Evolutionary conservation across 1,140 invertebrate genomes (phyloP).

Genomic region (Drosophila sproati): DNA sequence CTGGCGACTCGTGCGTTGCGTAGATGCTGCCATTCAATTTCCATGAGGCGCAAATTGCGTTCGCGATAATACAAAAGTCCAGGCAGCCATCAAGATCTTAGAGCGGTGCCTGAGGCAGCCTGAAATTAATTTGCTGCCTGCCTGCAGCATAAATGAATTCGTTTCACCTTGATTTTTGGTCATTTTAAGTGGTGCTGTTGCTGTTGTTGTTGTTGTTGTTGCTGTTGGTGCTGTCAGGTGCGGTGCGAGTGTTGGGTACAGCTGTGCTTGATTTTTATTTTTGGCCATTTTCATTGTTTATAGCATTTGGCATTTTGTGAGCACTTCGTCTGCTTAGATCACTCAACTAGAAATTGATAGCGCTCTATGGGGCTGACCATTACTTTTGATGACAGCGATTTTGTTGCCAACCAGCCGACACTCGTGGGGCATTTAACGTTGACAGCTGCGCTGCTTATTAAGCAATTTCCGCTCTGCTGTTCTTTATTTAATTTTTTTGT

Average conservation of each 20-base stretch:
- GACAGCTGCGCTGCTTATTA: constrained; percentile 78
- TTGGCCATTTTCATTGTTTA: constrained; percentile 61
- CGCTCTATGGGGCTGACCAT: constrained; percentile 46
- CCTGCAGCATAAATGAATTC: constrained; percentile 70
- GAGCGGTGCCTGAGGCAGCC: constrained; percentile 10
- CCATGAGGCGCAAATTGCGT: constrained; percentile 66
- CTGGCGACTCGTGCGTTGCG: constrained; percentile 13
- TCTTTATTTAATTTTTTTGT: constrained; percentile 2
- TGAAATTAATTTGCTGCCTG: constrained; percentile 71
- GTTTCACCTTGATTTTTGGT: constrained; percentile 56
- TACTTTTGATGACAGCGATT: constrained; percentile 70
- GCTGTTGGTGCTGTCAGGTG: neutral
- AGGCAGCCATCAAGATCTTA: constrained; percentile 56
- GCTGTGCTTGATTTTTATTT: constrained; percentile 28
- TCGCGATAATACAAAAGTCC: constrained; percentile 51
- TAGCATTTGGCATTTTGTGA: constrained; percentile 56
- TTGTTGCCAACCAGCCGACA: constrained; percentile 20
- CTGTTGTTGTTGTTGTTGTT: neutral
- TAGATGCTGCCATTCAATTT: constrained; percentile 38
- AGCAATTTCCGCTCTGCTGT: constrained; percentile 58
- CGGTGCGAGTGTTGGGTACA: constrained; percentile 10
- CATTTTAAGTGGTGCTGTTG: constrained; percentile 29
- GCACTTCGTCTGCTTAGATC: constrained; percentile 68
- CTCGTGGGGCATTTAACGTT: constrained; percentile 15
- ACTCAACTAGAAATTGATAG: constrained; percentile 77